Evolutionary conservation across 2,888 invertebrate species (phyloP), one percentile per base, ranked within the genome.

Genomic region (Aphelenchoides bicaudatus): DNA sequence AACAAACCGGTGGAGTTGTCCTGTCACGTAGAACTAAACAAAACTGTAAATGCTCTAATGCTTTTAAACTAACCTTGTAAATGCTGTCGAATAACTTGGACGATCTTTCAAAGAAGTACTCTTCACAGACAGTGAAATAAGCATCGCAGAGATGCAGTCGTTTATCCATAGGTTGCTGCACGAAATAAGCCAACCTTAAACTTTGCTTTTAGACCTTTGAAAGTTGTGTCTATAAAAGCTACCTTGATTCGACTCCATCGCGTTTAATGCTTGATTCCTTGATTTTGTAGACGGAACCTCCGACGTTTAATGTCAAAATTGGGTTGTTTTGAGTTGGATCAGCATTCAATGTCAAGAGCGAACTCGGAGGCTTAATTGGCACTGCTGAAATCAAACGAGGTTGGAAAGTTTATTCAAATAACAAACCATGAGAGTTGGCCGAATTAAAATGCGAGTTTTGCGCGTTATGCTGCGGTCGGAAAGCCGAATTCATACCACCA

Each of bases 71-170:
- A n/a, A n/a, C n/a, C n/a, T 76, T 74, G 67, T 70, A 76, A 19
- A 78, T 59, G 0, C 67, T 58, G 27, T 74, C 73, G 54, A 77
- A 77, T 13, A 77, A 61, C 2, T 67, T 56, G 6, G 71, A 67
- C 5, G 77, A 71, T 16, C 77, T 58, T 57, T 77, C 77, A 55
- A 78, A 77, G 59, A 70, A 77, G 59, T 76, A 77, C 54, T 76
- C 77, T 39, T 69, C 61, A 37, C 49, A n/a, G 27, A 63, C 63
- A 53, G 37, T 27, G 43, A 63, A 64, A 59, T 59, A 63, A 4
- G 62, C 67, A 46, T 68, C 64, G 49, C 68, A 63, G 3, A 63
- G 39, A 13, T 38, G 39, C 23, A 63, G 39, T 10, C 67, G 21
- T n/a, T 38, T 21, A 6, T 68, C 63, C 43, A 68, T 67, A 1